These are phyloP conservation scores for Epirrita christyi DNA, from an alignment of 2,888 invertebrate genomes.

Conservation along the genomic window DNA sequence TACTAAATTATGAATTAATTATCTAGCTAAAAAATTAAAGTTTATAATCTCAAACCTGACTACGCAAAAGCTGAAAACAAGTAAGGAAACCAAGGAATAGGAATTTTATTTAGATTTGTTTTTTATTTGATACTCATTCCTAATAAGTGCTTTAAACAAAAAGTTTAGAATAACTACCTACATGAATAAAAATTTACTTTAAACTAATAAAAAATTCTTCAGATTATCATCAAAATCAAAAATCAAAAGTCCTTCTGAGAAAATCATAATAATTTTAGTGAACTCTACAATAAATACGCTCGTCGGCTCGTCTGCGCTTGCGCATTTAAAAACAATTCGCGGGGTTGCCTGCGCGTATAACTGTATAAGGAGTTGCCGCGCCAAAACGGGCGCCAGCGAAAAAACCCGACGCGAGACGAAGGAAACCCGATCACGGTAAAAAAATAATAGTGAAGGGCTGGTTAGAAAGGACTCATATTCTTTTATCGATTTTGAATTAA, in stretches of 20 bases:
- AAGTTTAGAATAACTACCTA: too few species aligned
- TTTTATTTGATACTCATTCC: too few species aligned
- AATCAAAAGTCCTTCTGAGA: constrained; percentile 25
- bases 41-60: too few species aligned
- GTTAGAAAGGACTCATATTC: constrained; percentile 8
- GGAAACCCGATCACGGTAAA: constrained; percentile 72
- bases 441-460: constrained; percentile 46
- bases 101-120: too few species aligned
- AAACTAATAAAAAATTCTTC: neutral
- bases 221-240: constrained; percentile 12
- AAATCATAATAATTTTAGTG: constrained; percentile 33
- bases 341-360: constrained; percentile 79
- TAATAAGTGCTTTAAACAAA: too few species aligned
- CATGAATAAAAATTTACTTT: too few species aligned
- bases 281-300: constrained; percentile 31
- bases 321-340: constrained; percentile 79
- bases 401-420: constrained; percentile 73
- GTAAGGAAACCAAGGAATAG: too few species aligned
- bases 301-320: constrained; percentile 46
- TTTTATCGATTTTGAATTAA: constrained; percentile 16
- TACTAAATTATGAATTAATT: too few species aligned
- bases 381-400: constrained; percentile 76
- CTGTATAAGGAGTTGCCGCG: constrained; percentile 78
- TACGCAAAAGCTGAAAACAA: too few species aligned
- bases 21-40: too few species aligned